A percentile compares a stretch with the other conserved stretches of the same genome.
These are phyloP conservation scores for Amniataba percoides DNA, from an alignment of 2,797 vertebrate genomes.

Conservation along the genomic window DNA sequence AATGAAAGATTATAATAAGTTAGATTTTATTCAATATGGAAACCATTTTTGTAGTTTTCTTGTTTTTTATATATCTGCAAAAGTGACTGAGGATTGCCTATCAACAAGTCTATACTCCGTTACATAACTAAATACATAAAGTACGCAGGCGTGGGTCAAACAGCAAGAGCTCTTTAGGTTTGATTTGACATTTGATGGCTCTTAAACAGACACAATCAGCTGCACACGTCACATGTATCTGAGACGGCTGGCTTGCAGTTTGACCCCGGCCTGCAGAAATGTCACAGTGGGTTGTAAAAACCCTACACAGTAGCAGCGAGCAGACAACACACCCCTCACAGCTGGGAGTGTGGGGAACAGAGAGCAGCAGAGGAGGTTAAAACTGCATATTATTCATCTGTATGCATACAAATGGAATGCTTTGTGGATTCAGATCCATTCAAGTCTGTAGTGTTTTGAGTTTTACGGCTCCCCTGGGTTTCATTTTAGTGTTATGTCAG, in stretches of 20 bases:
- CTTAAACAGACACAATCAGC: conserved; percentile 1
- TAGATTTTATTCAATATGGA: conserved; percentile 67
- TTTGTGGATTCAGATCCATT: conserved; percentile 9
- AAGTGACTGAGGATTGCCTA: conserved; percentile 69
- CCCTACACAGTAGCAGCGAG: conserved; percentile 78
- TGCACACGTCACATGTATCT: neutral
- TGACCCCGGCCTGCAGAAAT: conserved; percentile 42
- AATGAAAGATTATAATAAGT: conserved; percentile 74
- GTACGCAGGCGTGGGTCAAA: conserved; percentile 49
- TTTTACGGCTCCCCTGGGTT: conserved; percentile 2
- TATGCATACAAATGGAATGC: conserved; percentile 23
- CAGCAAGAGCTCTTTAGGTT: conserved; percentile 11
- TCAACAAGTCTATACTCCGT: conserved; percentile 57
- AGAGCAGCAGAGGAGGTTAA: conserved; percentile 47
- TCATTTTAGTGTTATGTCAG: conserved; percentile 10
- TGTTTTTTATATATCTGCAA: conserved; percentile 64
- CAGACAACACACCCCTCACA: conserved; percentile 59
- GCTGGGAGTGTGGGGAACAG: conserved; percentile 29
- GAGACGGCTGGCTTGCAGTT: conserved; percentile 22
- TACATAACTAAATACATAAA: conserved; percentile 60
- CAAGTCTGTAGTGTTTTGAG: conserved; percentile 8
- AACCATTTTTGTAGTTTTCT: conserved; percentile 48
- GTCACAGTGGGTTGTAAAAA: conserved; percentile 65
- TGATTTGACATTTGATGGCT: neutral
- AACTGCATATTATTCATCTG: conserved; percentile 43